A percentile compares a stretch with the other conserved stretches of the same genome.
Conservation (phyloP, 2,797 vertebrate species). For the Scleropages formosus region DNA sequence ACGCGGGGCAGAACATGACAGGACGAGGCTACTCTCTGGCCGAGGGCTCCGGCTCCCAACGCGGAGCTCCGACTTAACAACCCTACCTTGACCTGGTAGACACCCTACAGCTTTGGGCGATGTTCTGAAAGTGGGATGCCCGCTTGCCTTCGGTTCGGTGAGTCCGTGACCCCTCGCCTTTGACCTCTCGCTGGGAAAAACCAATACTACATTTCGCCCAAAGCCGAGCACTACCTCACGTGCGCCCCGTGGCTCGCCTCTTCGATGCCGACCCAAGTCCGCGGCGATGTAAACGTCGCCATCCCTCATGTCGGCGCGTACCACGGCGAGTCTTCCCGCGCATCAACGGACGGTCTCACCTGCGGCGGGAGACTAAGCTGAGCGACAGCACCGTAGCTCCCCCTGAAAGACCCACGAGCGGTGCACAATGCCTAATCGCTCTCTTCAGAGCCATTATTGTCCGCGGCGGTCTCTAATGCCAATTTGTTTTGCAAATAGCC, state of each 20-base stretch:
- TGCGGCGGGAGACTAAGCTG: not conserved
- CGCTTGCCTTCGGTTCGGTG: not conserved
- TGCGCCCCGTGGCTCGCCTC: too few relatives aligned
- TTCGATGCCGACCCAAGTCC: too few relatives aligned
- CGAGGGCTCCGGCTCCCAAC: not conserved
- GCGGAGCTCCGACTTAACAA: not conserved
- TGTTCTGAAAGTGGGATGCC: not conserved
- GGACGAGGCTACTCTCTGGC: not conserved
- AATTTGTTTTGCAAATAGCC: conserved; percentile 80
- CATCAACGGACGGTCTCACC: not conserved
- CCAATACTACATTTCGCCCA: too few relatives aligned
- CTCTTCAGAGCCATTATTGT: conserved; percentile 73
- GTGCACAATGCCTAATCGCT: conserved; percentile 35
- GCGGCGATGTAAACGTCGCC: too few relatives aligned
- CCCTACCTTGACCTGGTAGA: not conserved
- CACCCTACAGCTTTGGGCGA: not conserved
- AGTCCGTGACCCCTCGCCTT: too few relatives aligned
- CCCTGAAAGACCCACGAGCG: not conserved
- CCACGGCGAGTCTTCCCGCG: too few relatives aligned
- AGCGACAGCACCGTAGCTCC: not conserved
- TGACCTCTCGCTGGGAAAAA: too few relatives aligned
- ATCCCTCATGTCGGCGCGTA: too few relatives aligned
- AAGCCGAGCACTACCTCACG: too few relatives aligned
- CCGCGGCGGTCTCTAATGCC: conserved; percentile 73
- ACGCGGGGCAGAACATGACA: not conserved